Conservation (phyloP, 2,888 invertebrate species). For the Chymomyza fuscimana region DNA sequence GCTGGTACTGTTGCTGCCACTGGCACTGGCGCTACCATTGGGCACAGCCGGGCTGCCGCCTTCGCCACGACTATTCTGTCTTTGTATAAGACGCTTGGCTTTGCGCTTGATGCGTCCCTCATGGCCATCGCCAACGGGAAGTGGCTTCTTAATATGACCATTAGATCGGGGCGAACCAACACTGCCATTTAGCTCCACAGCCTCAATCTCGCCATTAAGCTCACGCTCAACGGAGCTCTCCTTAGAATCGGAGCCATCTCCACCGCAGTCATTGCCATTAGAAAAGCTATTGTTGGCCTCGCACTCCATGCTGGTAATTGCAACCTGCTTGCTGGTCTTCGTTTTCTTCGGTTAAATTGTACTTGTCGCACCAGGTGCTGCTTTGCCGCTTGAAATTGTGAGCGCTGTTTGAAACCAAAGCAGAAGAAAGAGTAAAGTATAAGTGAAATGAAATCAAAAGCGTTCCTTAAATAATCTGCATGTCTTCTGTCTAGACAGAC, state of each 20-base stretch:
- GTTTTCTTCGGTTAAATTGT: slow-evolving; percentile 36
- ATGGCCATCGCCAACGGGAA: slow-evolving; percentile 69
- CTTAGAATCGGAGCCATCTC: slow-evolving; percentile 67
- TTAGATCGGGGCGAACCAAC: slow-evolving; percentile 29
- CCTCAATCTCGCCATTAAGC: slow-evolving; percentile 75
- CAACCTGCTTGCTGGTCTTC: background rate
- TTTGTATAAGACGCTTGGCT: slow-evolving; percentile 77
- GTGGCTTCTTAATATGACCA: slow-evolving; percentile 76
- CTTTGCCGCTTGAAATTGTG: slow-evolving; percentile 8
- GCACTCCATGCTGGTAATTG: slow-evolving; percentile 59
- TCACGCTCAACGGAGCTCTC: slow-evolving; percentile 78
- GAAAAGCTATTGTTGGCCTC: slow-evolving; percentile 62
- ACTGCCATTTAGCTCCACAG: slow-evolving; percentile 69
- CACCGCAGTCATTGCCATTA: slow-evolving; percentile 35
- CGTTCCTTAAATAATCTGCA: background rate
- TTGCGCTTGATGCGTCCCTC: slow-evolving; percentile 77
- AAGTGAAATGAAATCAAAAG: background rate
- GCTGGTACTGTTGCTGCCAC: slow-evolving; percentile 19
- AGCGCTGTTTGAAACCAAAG: background rate
- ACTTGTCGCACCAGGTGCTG: slow-evolving; percentile 66
- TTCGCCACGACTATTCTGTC: slow-evolving; percentile 80
- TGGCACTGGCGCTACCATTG: slow-evolving; percentile 8
- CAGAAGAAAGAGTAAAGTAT: background rate
- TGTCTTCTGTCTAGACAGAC: too few relatives aligned
- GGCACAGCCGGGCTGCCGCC: slow-evolving; percentile 6